A percentile compares a stretch with the other conserved stretches of the same genome.
These are phyloP conservation scores for Hydractinia symbiolongicarpus DNA, from an alignment of 30 jellyfish, hydroid and myxozoan genomes.

Conservation along the genomic window DNA sequence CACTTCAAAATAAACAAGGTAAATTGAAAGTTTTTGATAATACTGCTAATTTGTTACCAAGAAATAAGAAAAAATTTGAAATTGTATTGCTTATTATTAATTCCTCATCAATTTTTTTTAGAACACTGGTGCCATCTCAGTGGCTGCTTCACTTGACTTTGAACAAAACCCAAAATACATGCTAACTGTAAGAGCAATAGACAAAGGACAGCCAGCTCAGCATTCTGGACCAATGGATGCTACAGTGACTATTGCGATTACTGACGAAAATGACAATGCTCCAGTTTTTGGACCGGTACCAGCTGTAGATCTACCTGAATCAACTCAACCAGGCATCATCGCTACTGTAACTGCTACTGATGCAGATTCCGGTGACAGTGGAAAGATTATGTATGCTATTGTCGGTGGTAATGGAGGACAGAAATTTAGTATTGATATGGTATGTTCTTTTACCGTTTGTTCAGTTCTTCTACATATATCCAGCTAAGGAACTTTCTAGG, in stretches of 20 bases:
- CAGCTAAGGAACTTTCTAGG: too few relatives aligned
- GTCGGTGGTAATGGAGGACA: constrained; percentile 12
- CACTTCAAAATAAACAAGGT: not conserved
- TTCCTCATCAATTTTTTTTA: not conserved
- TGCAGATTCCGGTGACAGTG: constrained; percentile 36
- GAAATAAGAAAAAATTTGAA: too few relatives aligned
- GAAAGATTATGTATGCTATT: constrained; percentile 10
- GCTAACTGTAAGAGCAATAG: constrained; percentile 15
- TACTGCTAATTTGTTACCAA: too few relatives aligned
- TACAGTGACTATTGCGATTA: not conserved
- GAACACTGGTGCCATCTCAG: constrained; percentile 5
- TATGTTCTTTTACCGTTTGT: not conserved
- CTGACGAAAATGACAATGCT: constrained; percentile 18
- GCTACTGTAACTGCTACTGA: constrained; percentile 30
- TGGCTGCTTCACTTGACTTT: constrained; percentile 1
- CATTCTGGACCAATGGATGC: constrained; percentile 4
- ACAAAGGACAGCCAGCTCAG: not conserved
- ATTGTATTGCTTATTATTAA: too few relatives aligned
- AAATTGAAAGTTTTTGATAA: not conserved
- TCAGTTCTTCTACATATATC: too few relatives aligned
- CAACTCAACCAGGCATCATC: constrained; percentile 1
- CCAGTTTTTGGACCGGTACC: constrained; percentile 9
- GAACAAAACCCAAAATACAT: not conserved
- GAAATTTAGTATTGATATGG: constrained; percentile 8
- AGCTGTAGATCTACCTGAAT: not conserved